These are phyloP conservation scores for Sus cebifrons DNA, from an alignment of 2,797 vertebrate genomes.

Conservation along the genomic window DNA sequence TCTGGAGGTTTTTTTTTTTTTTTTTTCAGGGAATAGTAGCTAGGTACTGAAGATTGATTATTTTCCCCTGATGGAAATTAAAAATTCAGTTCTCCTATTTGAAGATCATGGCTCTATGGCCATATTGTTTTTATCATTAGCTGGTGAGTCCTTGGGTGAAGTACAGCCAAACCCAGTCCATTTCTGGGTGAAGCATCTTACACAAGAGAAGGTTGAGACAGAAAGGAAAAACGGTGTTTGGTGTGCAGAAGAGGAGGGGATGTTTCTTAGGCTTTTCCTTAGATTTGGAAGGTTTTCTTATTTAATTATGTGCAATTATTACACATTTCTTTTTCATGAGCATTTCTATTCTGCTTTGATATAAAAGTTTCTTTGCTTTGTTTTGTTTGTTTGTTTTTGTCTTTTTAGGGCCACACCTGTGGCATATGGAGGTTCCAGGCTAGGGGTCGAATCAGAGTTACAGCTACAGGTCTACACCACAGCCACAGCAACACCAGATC, in stretches of 20 bases:
- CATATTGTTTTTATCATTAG: slow-evolving; percentile 5
- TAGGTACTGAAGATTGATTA: not conserved
- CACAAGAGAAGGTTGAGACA: not conserved
- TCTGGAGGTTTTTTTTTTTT: slow-evolving; percentile 1
- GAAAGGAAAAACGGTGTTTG: not conserved
- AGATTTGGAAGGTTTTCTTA: not conserved
- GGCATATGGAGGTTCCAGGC: no score
- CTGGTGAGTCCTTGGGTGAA: not conserved
- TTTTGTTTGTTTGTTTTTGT: no score
- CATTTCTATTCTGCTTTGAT: not conserved
- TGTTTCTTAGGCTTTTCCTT: not conserved
- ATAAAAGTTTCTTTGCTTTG: not conserved
- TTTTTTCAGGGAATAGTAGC: not conserved
- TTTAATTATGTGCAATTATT: not conserved
- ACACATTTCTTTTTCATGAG: not conserved
- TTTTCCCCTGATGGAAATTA: not conserved
- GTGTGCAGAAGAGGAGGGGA: not conserved
- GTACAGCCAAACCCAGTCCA: not conserved
- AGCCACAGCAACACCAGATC: no score
- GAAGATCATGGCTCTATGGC: slow-evolving; percentile 26
- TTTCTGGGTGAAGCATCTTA: not conserved
- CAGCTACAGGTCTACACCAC: no score
- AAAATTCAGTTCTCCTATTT: not conserved
- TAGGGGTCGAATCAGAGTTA: no score
- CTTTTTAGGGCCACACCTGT: no score